Base-by-base conservation (phyloP, 2,113 vertebrate species). In the Cryptomyrus ogoouensis region DNA sequence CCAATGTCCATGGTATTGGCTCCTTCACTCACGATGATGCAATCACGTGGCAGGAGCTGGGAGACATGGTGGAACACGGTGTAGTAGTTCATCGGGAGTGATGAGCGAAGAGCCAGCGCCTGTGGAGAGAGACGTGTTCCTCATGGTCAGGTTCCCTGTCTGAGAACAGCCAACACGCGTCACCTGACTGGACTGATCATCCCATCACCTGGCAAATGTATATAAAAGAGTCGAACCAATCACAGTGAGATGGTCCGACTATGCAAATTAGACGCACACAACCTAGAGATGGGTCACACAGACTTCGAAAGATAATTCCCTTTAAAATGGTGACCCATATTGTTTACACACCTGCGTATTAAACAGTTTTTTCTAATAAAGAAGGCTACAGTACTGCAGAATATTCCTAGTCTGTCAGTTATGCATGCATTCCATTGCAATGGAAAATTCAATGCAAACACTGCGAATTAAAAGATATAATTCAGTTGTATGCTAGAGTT, bases 1-100 rank as follows among this genome's bases (percentile, higher is more conserved):
- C 98, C 98, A 56, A 99, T 98, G 94, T 99, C 98, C 98, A 99
- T 99, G 42, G 98, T 99, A 91, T 99, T 99, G 85, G 98, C 98
- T 77, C 98, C 98, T 91, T 99, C 98, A 0, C 97, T 99, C 12
- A 99, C 96, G 83, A 99, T 95, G 93, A 99, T 94, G 92, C 97
- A 98, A 93, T 99, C 96, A 42, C 92, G 94, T 88, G 98, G 98
- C 89, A 99, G 92, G 31, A 97, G 94, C 74, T 98, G 94, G 91
- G 96, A 95, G 84, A 99, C 91, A 70, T 97, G 96, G 91, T 97
- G 95, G 93, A 99, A 99, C 17, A 97, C 97, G 2, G 96, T 98
- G 91, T 99, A 99, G 91, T 99, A 99, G 94, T 98, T 99, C 98
- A 99, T 97, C 77, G 97, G 97, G 90, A 96, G 52, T 4, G 95